Conservation (phyloP, 2,113 vertebrate genomes). For the Halcyon senegalensis region DNA sequence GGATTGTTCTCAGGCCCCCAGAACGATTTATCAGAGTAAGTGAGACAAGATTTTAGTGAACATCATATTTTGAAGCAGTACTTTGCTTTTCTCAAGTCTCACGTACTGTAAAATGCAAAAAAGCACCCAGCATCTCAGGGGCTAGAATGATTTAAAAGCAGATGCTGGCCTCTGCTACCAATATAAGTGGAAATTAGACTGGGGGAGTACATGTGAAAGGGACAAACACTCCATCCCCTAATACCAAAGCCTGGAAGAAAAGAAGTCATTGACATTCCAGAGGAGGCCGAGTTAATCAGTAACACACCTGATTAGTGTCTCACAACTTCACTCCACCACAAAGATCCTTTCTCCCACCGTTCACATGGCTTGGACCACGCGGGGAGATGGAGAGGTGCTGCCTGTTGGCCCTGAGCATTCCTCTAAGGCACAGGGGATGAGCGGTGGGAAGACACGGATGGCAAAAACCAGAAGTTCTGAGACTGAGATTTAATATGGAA, state of each 20-base stretch:
- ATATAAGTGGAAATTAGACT: not conserved
- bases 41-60: not conserved
- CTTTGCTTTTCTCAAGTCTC: not conserved
- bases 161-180: not conserved
- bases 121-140: not conserved
- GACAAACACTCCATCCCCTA: constrained; percentile 10
- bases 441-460: accelerated
- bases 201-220: not conserved
- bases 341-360: not conserved
- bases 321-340: not conserved
- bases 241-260: not conserved
- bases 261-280: constrained; percentile 51
- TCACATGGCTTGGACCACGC: not conserved
- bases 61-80: not conserved
- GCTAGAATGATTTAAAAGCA: not conserved
- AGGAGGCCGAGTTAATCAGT: constrained; percentile 59
- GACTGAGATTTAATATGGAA: not conserved
- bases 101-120: not conserved
- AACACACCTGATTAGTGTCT: constrained; percentile 60
- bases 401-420: not conserved
- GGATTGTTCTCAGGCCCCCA: not conserved
- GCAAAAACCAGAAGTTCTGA: not conserved
- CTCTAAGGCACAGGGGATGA: accelerated
- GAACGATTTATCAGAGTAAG: not conserved
- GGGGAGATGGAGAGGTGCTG: not conserved